A percentile compares a stretch with the other conserved stretches of the same genome.
Evolutionary conservation across 1,140 invertebrate genomes (phyloP).

Genomic region (Lepidurus couesii): DNA sequence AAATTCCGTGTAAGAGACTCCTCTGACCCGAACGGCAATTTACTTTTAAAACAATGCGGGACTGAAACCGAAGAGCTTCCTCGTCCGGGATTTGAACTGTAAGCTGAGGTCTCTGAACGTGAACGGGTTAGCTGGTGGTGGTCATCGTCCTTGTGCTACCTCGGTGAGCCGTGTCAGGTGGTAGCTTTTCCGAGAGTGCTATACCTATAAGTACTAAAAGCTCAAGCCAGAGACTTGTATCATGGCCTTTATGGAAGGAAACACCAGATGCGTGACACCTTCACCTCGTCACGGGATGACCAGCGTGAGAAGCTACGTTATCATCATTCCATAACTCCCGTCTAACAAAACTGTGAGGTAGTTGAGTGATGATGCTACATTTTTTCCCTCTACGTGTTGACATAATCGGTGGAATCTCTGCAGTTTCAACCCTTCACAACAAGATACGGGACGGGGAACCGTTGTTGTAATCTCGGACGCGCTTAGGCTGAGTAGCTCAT

Average conservation of each 20-base stretch:
- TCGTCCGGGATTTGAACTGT: too few relatives aligned
- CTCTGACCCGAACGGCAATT: too few relatives aligned
- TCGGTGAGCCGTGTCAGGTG: constrained; percentile 8
- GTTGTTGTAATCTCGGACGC: too few relatives aligned
- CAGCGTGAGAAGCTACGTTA: not conserved
- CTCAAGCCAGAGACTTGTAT: not conserved
- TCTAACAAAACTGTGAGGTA: not conserved
- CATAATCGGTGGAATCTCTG: too few relatives aligned
- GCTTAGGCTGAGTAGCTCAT: too few relatives aligned
- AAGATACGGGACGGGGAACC: too few relatives aligned
- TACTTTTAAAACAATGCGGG: too few relatives aligned
- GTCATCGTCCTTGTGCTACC: not conserved
- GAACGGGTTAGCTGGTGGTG: not conserved
- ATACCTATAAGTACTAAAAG: not conserved
- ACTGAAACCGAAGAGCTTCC: too few relatives aligned
- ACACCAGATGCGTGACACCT: constrained; percentile 14
- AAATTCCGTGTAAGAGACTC: too few relatives aligned
- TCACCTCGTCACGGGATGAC: not conserved
- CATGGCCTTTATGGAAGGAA: not conserved
- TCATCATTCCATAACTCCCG: not conserved
- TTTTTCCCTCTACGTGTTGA: too few relatives aligned
- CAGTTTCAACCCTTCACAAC: too few relatives aligned
- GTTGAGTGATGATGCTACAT: not conserved
- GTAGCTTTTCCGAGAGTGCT: not conserved
- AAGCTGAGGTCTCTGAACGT: not conserved